phyloP scores from a whole-genome alignment of 2,888 invertebrate species.

The Platycheirus albimanus region DNA sequence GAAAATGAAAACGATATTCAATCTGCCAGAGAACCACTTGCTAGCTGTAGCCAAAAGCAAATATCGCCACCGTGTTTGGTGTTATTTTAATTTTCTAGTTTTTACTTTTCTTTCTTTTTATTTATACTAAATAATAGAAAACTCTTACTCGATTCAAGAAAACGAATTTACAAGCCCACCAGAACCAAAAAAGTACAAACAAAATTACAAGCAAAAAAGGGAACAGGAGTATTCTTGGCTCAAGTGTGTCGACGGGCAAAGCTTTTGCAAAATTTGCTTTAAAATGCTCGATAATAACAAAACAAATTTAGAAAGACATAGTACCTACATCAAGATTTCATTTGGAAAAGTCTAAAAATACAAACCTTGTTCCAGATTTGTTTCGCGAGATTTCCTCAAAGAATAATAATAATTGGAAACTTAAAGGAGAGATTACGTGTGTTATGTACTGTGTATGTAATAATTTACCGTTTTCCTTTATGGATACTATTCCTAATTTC shows the following conservation, averaged over 20 bases:
- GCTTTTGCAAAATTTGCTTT: conserved; percentile 37
- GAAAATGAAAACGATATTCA: not conserved
- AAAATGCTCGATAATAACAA: conserved; percentile 26
- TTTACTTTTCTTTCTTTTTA: not conserved
- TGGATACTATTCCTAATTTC: not conserved
- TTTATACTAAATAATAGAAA: not conserved
- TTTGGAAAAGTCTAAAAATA: conserved; percentile 1
- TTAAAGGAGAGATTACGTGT: not conserved
- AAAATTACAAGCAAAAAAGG: conserved; percentile 20
- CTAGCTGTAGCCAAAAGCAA: not conserved
- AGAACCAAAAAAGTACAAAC: conserved; percentile 12
- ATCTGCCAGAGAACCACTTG: not conserved
- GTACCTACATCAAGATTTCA: conserved; percentile 10
- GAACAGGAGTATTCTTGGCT: conserved; percentile 24
- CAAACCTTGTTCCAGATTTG: conserved; percentile 4
- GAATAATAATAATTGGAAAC: conserved; percentile 6
- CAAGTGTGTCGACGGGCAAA: conserved; percentile 8
- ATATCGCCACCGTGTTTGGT: not conserved
- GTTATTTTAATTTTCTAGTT: not conserved
- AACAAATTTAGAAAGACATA: conserved; percentile 26
- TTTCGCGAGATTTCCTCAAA: not conserved
- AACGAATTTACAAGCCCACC: not conserved
- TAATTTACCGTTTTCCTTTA: conserved; percentile 9
- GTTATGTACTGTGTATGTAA: not conserved
- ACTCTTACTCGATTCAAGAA: not conserved